Evolutionary conservation across 1,140 invertebrate species (phyloP), one percentile per base, ranked within the genome.

Genomic region (Brachystomella parvula): DNA sequence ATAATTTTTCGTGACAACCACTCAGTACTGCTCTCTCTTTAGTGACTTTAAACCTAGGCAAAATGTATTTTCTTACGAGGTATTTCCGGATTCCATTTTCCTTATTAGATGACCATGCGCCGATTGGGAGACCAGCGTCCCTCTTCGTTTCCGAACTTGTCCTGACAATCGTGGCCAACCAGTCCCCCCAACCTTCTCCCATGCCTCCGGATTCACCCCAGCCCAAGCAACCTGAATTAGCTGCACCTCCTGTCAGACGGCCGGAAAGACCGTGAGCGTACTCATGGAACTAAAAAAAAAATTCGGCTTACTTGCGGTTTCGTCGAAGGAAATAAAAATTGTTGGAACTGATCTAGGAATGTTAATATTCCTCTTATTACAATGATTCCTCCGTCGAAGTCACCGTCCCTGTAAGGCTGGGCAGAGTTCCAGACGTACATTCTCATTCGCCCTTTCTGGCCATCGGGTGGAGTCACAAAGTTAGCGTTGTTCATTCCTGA

Each of bases 321-420:
- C n/a, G n/a, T n/a, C n/a, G 44, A 15, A 15, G 44, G 21, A 15
- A 15, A 21, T n/a, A n/a, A n/a, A n/a, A n/a, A n/a, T n/a, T n/a
- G n/a, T n/a, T n/a, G n/a, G n/a, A n/a, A n/a, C n/a, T n/a, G n/a
- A n/a, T n/a, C n/a, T n/a, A n/a, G n/a, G n/a, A n/a, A n/a, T n/a
- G 15, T 47, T 47, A 21, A 47, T 21, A 15, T 15, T 15, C 21
- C 12, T 21, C 53, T n/a, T n/a, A n/a, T 56, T 56, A 56, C 53
- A 12, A 56, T 24, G 26, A 56, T 56, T 56, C 53, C 53, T 21
- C 53, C 53, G 21, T 56, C 53, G 12, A 56, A 56, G 21, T 56
- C 53, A 9, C 53, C 53, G 21, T 56, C 53, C 26, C 53, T 6
- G 12, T 24, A 9, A 15, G 53, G 53, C n/a, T n/a, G n/a, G 53